Percentiles rank a stretch among this genome's conserved stretches.
Evolutionary conservation across 2,888 invertebrate genomes (phyloP).

Genomic region (Drosophila mettleri): DNA sequence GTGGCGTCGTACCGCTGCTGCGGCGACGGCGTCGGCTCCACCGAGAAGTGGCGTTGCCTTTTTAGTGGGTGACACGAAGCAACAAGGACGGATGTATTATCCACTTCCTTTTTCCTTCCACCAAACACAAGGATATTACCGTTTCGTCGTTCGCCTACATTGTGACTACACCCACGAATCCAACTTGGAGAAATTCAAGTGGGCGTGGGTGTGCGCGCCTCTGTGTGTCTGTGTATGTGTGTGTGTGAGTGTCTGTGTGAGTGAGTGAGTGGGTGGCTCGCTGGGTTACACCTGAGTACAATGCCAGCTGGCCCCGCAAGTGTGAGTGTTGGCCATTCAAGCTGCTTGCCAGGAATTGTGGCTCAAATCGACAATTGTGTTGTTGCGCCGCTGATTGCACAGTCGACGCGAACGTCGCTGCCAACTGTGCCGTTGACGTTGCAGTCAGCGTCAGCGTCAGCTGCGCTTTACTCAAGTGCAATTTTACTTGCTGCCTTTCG

Average conservation of each 20-base stretch:
- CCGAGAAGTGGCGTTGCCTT: conserved; percentile 78
- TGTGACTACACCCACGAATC: conserved; percentile 32
- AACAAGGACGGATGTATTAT: conserved; percentile 86
- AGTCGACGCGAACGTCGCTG: conserved; percentile 23
- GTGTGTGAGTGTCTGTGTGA: conserved; percentile 25
- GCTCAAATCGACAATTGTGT: conserved; percentile 69
- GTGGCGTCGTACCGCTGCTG: conserved; percentile 18
- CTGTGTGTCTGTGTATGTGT: background rate
- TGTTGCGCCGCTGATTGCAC: conserved; percentile 61
- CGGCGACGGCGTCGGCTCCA: conserved; percentile 36
- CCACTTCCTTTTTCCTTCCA: conserved; percentile 86
- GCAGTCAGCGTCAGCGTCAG: background rate
- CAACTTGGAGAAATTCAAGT: conserved; percentile 36
- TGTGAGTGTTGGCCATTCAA: conserved; percentile 44
- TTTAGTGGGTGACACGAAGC: conserved; percentile 85
- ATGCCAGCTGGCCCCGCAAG: conserved; percentile 29
- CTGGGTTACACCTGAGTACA: conserved; percentile 59
- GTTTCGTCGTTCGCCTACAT: conserved; percentile 83
- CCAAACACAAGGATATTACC: conserved; percentile 86
- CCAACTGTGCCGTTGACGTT: conserved; percentile 5
- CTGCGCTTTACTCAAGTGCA: conserved; percentile 62
- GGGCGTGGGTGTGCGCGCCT: conserved; percentile 13
- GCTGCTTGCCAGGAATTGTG: conserved; percentile 43
- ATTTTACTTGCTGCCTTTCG: conserved; percentile 30
- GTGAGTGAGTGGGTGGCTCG: conserved; percentile 6